phyloP scores from a whole-genome alignment of 1,140 invertebrate genomes.

The Mercenaria mercenaria region DNA sequence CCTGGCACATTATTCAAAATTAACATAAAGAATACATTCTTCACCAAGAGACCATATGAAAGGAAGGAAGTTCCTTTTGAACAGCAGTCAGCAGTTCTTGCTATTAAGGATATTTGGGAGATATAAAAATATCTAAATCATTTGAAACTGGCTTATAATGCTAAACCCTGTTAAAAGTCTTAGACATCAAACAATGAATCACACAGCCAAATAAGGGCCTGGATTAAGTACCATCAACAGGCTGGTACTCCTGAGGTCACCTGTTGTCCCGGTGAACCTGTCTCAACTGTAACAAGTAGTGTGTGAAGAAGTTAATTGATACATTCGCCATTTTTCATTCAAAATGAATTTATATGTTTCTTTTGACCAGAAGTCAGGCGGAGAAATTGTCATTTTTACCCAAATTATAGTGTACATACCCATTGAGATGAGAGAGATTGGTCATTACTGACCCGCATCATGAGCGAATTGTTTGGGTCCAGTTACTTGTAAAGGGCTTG shows the following conservation, averaged over 20 bases:
- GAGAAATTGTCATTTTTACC: conserved; percentile 13
- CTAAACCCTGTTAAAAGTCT: neutral
- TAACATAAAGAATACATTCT: too few species aligned
- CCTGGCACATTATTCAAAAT: too few species aligned
- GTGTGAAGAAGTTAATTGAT: conserved; percentile 38
- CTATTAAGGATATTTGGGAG: too few species aligned
- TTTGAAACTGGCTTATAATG: too few species aligned
- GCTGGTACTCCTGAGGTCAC: neutral
- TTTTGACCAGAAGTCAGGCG: conserved; percentile 28
- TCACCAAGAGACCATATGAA: too few species aligned
- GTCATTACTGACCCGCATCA: conserved; percentile 1
- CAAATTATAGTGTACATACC: conserved; percentile 13
- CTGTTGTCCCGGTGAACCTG: neutral
- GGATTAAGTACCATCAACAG: neutral
- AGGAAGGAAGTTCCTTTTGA: too few species aligned
- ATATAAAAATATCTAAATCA: too few species aligned
- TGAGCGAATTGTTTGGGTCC: conserved; percentile 6
- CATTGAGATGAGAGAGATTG: neutral
- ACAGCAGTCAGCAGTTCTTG: too few species aligned
- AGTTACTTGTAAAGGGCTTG: conserved; percentile 17
- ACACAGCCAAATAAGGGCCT: neutral
- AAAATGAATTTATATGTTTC: conserved; percentile 29
- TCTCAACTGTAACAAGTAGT: neutral
- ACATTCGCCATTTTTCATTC: conserved; percentile 10
- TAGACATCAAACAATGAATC: neutral